Percentiles rank a stretch among this genome's conserved stretches.
phyloP scores from a whole-genome alignment of 2,888 invertebrate species.

The Temnothorax ravouxi region DNA sequence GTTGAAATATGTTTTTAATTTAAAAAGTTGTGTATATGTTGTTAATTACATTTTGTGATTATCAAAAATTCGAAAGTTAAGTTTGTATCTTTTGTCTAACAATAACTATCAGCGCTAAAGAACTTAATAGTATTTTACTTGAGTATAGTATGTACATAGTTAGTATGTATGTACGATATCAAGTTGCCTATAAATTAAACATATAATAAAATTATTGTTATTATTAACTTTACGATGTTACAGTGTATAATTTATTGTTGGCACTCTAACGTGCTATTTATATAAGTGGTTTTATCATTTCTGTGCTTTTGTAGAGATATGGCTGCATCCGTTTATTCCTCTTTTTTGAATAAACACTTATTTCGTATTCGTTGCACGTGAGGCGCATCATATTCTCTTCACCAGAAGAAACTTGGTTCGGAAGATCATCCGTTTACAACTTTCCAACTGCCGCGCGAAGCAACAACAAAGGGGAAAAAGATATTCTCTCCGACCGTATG shows the following conservation, averaged over 20 bases:
- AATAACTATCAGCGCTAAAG: background rate
- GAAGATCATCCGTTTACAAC: slow-evolving; percentile 49
- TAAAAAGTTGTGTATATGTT: background rate
- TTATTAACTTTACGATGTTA: background rate
- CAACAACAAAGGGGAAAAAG: slow-evolving; percentile 49
- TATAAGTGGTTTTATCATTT: background rate
- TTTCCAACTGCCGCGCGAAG: slow-evolving; percentile 44
- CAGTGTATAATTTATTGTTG: background rate
- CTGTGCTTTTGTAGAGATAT: slow-evolving; percentile 9
- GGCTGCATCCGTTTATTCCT: slow-evolving; percentile 9
- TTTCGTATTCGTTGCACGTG: slow-evolving; percentile 51
- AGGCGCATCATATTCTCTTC: slow-evolving; percentile 41
- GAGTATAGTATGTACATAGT: too few relatives aligned
- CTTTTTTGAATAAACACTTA: slow-evolving; percentile 50
- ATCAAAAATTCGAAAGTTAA: background rate
- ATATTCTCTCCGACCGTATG: slow-evolving; percentile 23
- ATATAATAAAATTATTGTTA: background rate
- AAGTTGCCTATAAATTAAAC: background rate
- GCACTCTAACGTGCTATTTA: background rate
- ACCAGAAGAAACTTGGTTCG: slow-evolving; percentile 41
- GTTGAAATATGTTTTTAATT: background rate
- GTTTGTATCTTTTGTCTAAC: background rate
- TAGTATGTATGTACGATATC: background rate
- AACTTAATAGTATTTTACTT: background rate
- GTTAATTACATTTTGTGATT: background rate